Evolutionary conservation across 1,140 invertebrate genomes (phyloP).

Genomic region (Procambarus clarkii): DNA sequence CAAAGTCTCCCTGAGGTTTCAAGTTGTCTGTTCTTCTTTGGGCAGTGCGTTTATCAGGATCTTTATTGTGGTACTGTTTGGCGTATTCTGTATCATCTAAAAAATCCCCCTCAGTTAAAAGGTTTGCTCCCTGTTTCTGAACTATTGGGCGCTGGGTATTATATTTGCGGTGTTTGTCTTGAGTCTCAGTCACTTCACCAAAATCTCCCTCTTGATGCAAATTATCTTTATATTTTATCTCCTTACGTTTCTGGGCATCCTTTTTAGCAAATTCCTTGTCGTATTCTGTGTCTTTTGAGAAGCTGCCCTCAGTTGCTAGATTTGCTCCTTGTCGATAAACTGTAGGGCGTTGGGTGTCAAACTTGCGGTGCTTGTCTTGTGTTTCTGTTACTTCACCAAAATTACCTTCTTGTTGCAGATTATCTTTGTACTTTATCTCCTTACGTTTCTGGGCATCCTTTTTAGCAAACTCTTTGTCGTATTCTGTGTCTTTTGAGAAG

Average conservation of each 20-base stretch:
- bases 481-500: constrained; percentile 18
- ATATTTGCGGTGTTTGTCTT: background rate
- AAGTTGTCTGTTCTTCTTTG: constrained; percentile 22
- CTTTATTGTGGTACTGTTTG: constrained; percentile 28
- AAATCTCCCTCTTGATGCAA: constrained; percentile 27
- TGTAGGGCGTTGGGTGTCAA: background rate
- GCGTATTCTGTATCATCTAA: constrained; percentile 28
- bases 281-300: constrained; percentile 31
- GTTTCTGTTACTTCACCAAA: constrained; percentile 32
- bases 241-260: background rate
- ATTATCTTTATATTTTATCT: constrained; percentile 7
- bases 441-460: background rate
- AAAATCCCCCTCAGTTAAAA: constrained; percentile 36
- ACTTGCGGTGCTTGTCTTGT: constrained; percentile 15
- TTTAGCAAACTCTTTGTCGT: background rate
- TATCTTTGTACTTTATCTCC: background rate
- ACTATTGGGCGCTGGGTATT: constrained; percentile 13
- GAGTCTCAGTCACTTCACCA: constrained; percentile 3
- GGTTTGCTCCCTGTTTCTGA: constrained; percentile 22
- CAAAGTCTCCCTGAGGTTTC: constrained; percentile 35
- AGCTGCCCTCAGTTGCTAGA: constrained; percentile 17
- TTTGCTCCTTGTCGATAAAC: constrained; percentile 28
- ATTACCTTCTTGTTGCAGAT: constrained; percentile 6
- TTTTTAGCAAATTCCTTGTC: background rate
- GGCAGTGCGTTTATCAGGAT: background rate